These are phyloP conservation scores for Thalassoma bifasciatum DNA, from an alignment of 2,113 vertebrate genomes.

Conservation along the genomic window DNA sequence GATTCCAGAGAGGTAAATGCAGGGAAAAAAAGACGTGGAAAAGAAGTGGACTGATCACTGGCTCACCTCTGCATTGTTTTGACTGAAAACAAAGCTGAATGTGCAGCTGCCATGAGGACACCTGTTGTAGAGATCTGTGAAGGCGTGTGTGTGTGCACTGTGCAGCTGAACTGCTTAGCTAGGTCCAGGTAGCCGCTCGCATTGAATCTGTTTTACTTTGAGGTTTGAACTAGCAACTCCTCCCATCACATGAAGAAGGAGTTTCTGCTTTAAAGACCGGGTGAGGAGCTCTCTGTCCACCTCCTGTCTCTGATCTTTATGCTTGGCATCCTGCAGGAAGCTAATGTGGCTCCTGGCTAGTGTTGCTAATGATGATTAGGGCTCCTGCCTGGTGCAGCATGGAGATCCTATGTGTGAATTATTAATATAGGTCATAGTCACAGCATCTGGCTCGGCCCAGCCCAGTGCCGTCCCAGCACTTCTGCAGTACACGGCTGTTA, in stretches of 20 bases:
- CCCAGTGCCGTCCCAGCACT: constrained; percentile 62
- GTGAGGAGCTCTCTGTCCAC: neutral
- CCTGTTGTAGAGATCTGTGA: too few relatives aligned
- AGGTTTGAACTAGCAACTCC: neutral
- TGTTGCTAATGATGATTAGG: constrained; percentile 66
- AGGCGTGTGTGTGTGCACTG: too few relatives aligned
- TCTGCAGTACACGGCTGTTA: constrained; percentile 49
- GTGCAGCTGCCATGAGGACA: too few relatives aligned
- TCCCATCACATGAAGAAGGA: neutral
- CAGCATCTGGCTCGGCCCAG: constrained; percentile 71
- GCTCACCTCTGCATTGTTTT: too few relatives aligned
- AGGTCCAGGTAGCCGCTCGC: too few relatives aligned
- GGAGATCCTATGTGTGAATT: constrained; percentile 75
- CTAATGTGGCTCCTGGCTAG: constrained; percentile 55
- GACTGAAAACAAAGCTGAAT: too few relatives aligned
- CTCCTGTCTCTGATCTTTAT: constrained; percentile 14
- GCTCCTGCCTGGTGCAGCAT: constrained; percentile 55
- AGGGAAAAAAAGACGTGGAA: too few relatives aligned
- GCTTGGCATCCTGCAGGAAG: constrained; percentile 39
- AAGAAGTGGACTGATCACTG: too few relatives aligned
- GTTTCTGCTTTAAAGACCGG: neutral
- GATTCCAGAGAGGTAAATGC: too few relatives aligned
- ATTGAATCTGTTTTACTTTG: too few relatives aligned
- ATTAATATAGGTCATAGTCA: constrained; percentile 82
- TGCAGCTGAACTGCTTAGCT: too few relatives aligned